Conservation (phyloP, 2,113 vertebrate species). For the Pollachius pollachius region DNA sequence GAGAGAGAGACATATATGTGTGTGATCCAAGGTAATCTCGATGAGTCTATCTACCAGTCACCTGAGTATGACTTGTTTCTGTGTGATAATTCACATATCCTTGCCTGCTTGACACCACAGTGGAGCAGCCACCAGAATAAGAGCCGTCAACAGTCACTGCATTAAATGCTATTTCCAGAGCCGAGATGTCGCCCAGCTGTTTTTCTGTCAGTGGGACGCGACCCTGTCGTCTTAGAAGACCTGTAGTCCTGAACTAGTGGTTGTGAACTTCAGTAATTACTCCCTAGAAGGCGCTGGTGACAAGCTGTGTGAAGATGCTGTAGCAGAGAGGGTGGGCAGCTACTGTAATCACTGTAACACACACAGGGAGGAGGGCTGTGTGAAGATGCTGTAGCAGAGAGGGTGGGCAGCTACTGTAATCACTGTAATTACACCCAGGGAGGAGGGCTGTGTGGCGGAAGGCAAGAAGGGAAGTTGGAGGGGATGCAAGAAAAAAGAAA, state of each 20-base stretch:
- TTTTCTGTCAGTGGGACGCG: slow-evolving; percentile 24
- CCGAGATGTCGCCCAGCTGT: background rate
- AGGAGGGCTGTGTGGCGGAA: slow-evolving; percentile 34
- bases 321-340: slow-evolving; percentile 51
- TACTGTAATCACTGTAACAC: slow-evolving; percentile 62
- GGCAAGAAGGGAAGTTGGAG: slow-evolving; percentile 25
- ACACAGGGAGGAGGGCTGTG: slow-evolving; percentile 38
- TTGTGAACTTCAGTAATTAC: slow-evolving; percentile 56
- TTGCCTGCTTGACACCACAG: background rate
- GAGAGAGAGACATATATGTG: background rate
- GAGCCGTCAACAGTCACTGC: background rate
- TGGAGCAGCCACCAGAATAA: slow-evolving; percentile 12
- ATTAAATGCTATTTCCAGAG: slow-evolving; percentile 31
- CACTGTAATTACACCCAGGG: slow-evolving; percentile 56
- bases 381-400: slow-evolving; percentile 41
- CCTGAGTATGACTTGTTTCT: too few relatives aligned
- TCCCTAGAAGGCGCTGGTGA: slow-evolving; percentile 48
- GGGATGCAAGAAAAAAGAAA: slow-evolving; percentile 7
- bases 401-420: slow-evolving; percentile 59
- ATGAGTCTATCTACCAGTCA: too few relatives aligned
- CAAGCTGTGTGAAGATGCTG: slow-evolving; percentile 39
- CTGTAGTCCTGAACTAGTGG: slow-evolving; percentile 35
- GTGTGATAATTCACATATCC: background rate
- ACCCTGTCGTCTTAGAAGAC: slow-evolving; percentile 21
- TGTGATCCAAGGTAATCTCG: too few relatives aligned